phyloP scores from a whole-genome alignment of 2,888 invertebrate species.

The Drosophila kuntzei region DNA sequence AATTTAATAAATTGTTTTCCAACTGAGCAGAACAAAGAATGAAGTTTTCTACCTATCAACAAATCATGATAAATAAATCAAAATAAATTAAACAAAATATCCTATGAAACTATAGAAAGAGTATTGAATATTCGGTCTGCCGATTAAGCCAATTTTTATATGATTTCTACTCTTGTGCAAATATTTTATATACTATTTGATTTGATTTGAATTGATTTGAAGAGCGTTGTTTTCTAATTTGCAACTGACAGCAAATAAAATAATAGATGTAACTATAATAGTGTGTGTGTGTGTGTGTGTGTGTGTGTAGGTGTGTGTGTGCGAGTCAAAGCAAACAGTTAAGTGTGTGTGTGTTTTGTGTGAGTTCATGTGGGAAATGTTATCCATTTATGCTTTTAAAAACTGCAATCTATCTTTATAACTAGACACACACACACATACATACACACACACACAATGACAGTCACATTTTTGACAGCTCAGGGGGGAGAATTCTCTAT shows the following conservation, averaged over 20 bases:
- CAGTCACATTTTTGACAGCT: slow-evolving; percentile 58
- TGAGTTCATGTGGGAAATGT: slow-evolving; percentile 40
- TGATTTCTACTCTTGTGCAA: slow-evolving; percentile 6
- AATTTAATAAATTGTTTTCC: too few relatives aligned
- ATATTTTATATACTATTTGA: slow-evolving; percentile 10
- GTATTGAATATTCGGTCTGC: slow-evolving; percentile 1
- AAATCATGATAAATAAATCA: background rate
- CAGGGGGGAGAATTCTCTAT: background rate
- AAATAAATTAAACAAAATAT: too few relatives aligned
- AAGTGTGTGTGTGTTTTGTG: slow-evolving; percentile 12
- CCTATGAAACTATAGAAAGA: background rate
- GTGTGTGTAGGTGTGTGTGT: slow-evolving; percentile 13
- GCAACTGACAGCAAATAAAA: slow-evolving; percentile 22
- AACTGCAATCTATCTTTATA: slow-evolving; percentile 76
- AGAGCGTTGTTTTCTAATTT: slow-evolving; percentile 34
- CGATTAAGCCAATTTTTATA: background rate
- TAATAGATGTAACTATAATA: background rate
- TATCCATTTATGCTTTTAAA: slow-evolving; percentile 72
- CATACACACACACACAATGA: slow-evolving; percentile 39
- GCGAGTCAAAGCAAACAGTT: slow-evolving; percentile 2
- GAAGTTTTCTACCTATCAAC: too few relatives aligned
- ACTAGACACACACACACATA: slow-evolving; percentile 28
- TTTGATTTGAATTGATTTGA: slow-evolving; percentile 29
- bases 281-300: background rate
- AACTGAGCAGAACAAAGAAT: too few relatives aligned